These are phyloP conservation scores for Pelagia noctiluca DNA, from an alignment of 30 jellyfish, hydroid and myxozoan species.

Conservation along the genomic window DNA sequence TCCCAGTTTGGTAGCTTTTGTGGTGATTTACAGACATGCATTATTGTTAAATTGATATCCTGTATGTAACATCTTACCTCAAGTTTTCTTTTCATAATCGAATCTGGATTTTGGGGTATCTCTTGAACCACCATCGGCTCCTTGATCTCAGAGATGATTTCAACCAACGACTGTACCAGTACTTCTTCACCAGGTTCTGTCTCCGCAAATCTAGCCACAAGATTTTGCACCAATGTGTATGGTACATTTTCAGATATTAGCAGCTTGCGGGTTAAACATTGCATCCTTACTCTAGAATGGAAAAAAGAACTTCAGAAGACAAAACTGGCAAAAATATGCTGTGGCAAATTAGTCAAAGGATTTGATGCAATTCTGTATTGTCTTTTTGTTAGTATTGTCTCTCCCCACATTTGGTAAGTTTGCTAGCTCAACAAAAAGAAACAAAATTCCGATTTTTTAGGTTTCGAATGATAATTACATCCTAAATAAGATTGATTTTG, in stretches of 20 bases:
- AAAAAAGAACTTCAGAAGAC: neutral
- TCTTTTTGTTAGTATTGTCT: too few relatives aligned
- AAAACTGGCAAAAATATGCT: too few relatives aligned
- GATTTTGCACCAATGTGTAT: constrained; percentile 49
- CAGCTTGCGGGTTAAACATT: constrained; percentile 59
- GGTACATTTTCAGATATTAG: constrained; percentile 78
- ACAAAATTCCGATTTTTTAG: too few relatives aligned
- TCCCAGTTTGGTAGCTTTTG: too few relatives aligned
- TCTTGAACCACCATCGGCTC: constrained; percentile 88
- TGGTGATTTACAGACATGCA: too few relatives aligned
- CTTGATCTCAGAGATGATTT: constrained; percentile 87
- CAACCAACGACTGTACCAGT: constrained; percentile 79
- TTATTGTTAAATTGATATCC: too few relatives aligned
- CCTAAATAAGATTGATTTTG: too few relatives aligned
- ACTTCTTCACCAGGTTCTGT: constrained; percentile 60
- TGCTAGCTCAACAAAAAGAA: too few relatives aligned
- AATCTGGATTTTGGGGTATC: constrained; percentile 41
- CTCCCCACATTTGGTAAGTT: too few relatives aligned
- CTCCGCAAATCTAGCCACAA: constrained; percentile 75
- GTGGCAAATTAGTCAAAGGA: too few relatives aligned
- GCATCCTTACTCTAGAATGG: constrained; percentile 66
- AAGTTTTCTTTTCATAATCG: constrained; percentile 30
- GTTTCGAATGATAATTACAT: too few relatives aligned
- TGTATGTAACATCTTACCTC: constrained; percentile 30
- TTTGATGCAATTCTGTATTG: too few relatives aligned